phyloP scores from a whole-genome alignment of 2,888 invertebrate species.

The Fissipunctia ypsillon region DNA sequence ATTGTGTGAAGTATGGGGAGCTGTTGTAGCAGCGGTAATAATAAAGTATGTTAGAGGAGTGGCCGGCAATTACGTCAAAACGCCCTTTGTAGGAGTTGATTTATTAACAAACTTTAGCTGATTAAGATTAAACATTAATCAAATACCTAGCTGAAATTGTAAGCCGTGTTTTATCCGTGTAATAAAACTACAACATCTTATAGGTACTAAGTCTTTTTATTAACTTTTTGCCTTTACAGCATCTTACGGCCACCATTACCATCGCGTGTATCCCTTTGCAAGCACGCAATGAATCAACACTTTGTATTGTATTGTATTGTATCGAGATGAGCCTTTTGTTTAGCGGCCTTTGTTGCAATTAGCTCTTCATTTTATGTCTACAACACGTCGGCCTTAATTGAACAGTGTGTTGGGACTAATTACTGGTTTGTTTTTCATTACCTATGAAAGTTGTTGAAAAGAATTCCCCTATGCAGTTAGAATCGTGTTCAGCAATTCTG shows the following conservation, averaged over 20 bases:
- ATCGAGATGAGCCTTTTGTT: slow-evolving; percentile 76
- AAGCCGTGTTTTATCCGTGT: not conserved
- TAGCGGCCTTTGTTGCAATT: slow-evolving; percentile 73
- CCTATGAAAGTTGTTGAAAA: slow-evolving; percentile 18
- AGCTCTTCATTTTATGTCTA: slow-evolving; percentile 69
- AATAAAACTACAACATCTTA: slow-evolving; percentile 33
- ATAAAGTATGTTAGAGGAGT: slow-evolving; percentile 48
- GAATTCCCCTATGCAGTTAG: not conserved
- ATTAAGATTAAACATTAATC: slow-evolving; percentile 42
- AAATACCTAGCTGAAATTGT: slow-evolving; percentile 19
- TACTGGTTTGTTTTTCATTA: slow-evolving; percentile 39
- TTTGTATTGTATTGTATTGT: slow-evolving; percentile 69
- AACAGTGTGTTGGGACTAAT: slow-evolving; percentile 51
- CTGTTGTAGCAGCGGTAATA: slow-evolving; percentile 47
- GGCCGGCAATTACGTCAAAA: slow-evolving; percentile 24
- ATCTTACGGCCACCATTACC: slow-evolving; percentile 61
- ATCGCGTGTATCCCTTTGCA: slow-evolving; percentile 61
- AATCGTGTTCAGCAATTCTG: slow-evolving; percentile 9
- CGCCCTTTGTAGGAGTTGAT: slow-evolving; percentile 35
- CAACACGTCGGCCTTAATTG: slow-evolving; percentile 50
- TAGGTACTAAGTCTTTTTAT: not conserved
- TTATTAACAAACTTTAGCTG: slow-evolving; percentile 25
- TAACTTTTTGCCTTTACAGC: slow-evolving; percentile 20
- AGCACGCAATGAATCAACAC: slow-evolving; percentile 73
- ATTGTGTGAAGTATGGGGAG: slow-evolving; percentile 30